Evolutionary conservation across 2,888 invertebrate species (phyloP).

Genomic region (Barypeithes pellucidus): DNA sequence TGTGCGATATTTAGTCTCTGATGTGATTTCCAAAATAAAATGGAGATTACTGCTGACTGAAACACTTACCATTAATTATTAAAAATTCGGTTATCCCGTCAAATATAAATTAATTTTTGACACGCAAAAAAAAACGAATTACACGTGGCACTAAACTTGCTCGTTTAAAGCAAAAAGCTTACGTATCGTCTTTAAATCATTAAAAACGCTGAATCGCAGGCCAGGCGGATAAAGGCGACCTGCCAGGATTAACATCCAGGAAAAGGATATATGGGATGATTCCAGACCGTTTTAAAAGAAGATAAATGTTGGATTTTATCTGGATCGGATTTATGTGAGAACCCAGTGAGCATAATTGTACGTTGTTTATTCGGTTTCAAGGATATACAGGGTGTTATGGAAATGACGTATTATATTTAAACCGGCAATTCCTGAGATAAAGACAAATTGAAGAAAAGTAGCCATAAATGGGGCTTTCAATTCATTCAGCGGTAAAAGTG

Average conservation of each 20-base stretch:
- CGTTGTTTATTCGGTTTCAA: constrained; percentile 67
- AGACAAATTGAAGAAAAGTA: too few relatives aligned
- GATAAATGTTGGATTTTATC: constrained; percentile 71
- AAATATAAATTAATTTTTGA: constrained; percentile 12
- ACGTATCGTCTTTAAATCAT: constrained; percentile 66
- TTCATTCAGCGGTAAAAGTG: too few relatives aligned
- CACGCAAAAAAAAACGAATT: constrained; percentile 20
- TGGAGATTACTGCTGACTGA: too few relatives aligned
- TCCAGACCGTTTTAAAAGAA: constrained; percentile 66
- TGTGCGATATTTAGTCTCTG: too few relatives aligned
- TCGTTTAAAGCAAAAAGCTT: constrained; percentile 35
- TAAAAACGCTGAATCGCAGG: constrained; percentile 67
- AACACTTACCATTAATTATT: too few relatives aligned
- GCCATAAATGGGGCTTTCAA: too few relatives aligned
- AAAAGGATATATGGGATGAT: constrained; percentile 69
- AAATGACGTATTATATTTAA: too few relatives aligned
- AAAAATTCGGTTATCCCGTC: too few relatives aligned
- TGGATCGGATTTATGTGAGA: constrained; percentile 69
- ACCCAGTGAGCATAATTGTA: constrained; percentile 67
- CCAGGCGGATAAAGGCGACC: constrained; percentile 58
- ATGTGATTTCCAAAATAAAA: too few relatives aligned
- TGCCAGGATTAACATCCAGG: constrained; percentile 67
- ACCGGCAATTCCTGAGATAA: too few relatives aligned
- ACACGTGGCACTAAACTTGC: constrained; percentile 27
- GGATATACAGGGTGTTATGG: background rate